Base-by-base conservation (phyloP, 2,113 vertebrate genomes). In the Percopsis transmontana region DNA sequence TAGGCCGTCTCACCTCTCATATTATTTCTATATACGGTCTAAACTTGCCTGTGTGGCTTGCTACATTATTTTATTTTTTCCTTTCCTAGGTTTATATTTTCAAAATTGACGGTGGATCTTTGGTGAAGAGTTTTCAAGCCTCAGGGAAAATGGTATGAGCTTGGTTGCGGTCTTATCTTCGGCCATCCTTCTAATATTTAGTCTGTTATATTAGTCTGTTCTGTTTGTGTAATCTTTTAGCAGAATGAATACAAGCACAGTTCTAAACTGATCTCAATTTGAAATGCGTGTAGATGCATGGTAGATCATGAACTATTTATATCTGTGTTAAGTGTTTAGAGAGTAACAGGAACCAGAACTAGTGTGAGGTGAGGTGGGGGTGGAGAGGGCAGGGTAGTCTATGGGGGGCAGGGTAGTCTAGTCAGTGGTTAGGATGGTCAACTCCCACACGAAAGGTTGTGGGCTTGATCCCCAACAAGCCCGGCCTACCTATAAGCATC, bases 61-160 rank as follows among this genome's bases (percentile, higher is more conserved):
- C 64, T 57, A 9, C 33, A 79, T 7, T 69, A 40, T 33, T 12
- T 70, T 13, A 6, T 11, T 66, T 73, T 72, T 70, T 70, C 56
- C 70, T 48, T 18, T 20, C 44, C 9, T 81, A 99, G 97, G 96
- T 98, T 87, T 99, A 98, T 85, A 92, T 99, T 90, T 99, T 99
- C 84, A 95, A 94, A 93, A 93, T 95, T 2, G 97, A 99, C 54
- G 94, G 91, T 54, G 79, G 62, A 60, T 94, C 94, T 79, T 90
- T 99, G 76, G 90, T 95, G 87, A 97, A 93, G 92, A 94, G 92
- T 85, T 98, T 98, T 89, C 93, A 98, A 85, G 94, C 94, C 81
- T 95, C 96, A 64, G 97, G 97, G 83, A 98, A 94, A 95, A 98
- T 96, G 95, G 97, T 99, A 86, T 83, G 93, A 87, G 38, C 62